Percentiles rank a stretch among this genome's conserved stretches.
Evolutionary conservation across 2,113 vertebrate species (phyloP).

Genomic region (Ondatra zibethicus): DNA sequence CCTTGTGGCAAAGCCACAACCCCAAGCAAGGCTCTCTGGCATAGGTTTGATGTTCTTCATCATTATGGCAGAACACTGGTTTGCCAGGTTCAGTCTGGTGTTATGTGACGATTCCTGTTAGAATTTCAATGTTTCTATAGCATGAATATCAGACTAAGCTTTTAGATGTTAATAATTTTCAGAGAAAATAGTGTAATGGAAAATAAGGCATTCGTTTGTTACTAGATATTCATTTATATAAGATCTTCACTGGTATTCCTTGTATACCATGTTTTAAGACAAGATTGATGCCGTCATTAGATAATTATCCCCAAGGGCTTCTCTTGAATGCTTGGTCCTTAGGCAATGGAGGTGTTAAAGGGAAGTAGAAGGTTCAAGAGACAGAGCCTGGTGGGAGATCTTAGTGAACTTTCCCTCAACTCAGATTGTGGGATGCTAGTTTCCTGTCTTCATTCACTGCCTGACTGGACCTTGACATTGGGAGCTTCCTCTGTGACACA

Average conservation of each 20-base stretch:
- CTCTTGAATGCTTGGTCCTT: background rate
- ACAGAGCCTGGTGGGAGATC: background rate
- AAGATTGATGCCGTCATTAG: background rate
- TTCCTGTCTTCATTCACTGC: background rate
- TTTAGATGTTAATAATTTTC: background rate
- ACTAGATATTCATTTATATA: background rate
- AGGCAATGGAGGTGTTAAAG: too few species aligned
- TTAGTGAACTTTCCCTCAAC: background rate
- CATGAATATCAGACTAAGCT: background rate
- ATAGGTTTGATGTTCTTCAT: background rate
- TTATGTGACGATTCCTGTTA: background rate
- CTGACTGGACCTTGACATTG: rapidly evolving
- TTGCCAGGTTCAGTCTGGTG: background rate
- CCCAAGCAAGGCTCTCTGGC: background rate
- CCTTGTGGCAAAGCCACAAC: background rate
- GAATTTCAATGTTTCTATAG: slow-evolving; percentile 20
- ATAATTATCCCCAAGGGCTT: background rate
- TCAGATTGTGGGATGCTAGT: background rate
- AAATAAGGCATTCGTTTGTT: background rate
- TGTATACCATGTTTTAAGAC: background rate
- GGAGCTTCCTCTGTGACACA: background rate
- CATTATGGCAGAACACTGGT: background rate
- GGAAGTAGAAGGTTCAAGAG: background rate
- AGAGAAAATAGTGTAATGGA: background rate
- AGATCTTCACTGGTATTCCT: background rate